Percentiles rank a stretch among this genome's conserved stretches.
Conservation (phyloP, 2,888 invertebrate species). For the Anodontia alba region DNA sequence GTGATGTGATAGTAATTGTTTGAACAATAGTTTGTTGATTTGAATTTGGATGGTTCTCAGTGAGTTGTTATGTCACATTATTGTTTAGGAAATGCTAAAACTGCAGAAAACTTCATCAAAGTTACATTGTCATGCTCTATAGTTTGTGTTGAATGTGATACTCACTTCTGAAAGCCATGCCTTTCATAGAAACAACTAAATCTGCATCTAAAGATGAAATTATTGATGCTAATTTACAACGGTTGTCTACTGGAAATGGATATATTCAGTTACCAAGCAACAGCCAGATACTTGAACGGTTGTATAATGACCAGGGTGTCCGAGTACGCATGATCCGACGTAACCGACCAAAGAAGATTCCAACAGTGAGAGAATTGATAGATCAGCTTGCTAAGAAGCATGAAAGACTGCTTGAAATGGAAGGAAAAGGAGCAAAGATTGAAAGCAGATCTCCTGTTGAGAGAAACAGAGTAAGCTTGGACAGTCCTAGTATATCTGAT, state of each 20-base stretch:
- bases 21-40: too few relatives aligned
- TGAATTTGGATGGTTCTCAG: too few relatives aligned
- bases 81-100: too few relatives aligned
- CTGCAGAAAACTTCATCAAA: too few relatives aligned
- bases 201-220: constrained; percentile 20
- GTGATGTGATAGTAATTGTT: too few relatives aligned
- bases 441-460: not conserved
- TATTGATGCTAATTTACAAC: constrained; percentile 30
- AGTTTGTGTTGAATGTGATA: too few relatives aligned
- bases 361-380: constrained; percentile 73
- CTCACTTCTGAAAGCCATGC: not conserved
- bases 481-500: not conserved
- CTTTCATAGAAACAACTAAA: constrained; percentile 10
- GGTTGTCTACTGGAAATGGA: constrained; percentile 48
- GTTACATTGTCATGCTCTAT: too few relatives aligned
- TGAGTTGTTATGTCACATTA: too few relatives aligned
- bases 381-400: constrained; percentile 72
- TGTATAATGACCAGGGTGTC: constrained; percentile 73
- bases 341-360: constrained; percentile 60
- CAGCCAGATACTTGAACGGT: constrained; percentile 64
- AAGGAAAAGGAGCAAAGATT: constrained; percentile 42
- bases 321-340: constrained; percentile 63
- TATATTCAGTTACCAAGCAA: constrained; percentile 60
- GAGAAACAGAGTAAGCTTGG: not conserved
- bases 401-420: constrained; percentile 60